Conservation (phyloP, 2,113 vertebrate genomes). For the Phrynosoma blainvillii region DNA sequence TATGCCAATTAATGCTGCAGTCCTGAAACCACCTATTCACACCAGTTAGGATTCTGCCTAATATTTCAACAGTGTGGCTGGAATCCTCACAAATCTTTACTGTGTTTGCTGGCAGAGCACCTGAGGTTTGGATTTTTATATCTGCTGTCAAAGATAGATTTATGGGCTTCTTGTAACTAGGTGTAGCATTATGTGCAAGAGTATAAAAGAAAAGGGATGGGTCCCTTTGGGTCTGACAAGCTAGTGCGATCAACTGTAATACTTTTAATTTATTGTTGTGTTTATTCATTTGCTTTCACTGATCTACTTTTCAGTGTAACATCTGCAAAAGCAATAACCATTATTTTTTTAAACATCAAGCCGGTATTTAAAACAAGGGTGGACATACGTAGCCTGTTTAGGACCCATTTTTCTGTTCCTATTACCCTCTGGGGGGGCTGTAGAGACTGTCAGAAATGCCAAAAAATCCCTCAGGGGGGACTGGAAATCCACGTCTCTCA, state of each 20-base stretch:
- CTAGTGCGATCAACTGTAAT: background rate
- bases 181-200: background rate
- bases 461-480: no score
- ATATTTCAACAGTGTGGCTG: background rate
- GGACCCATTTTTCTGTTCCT: no score
- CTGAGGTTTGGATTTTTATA: background rate
- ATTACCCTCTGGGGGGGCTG: no score
- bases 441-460: no score
- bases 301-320: background rate
- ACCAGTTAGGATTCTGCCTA: background rate
- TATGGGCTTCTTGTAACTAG: conserved; percentile 1
- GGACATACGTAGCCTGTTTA: no score
- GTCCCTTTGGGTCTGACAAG: background rate
- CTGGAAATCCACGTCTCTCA: no score
- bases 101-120: background rate
- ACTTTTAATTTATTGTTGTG: background rate
- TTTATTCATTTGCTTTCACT: background rate
- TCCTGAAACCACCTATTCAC: background rate
- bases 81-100: background rate
- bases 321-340: background rate
- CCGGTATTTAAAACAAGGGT: background rate
- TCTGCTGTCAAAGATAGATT: background rate
- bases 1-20: fast-evolving
- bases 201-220: background rate
- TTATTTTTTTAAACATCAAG: background rate